Evolutionary conservation across 2,113 vertebrate species (phyloP).

Genomic region (Clarias gariepinus): DNA sequence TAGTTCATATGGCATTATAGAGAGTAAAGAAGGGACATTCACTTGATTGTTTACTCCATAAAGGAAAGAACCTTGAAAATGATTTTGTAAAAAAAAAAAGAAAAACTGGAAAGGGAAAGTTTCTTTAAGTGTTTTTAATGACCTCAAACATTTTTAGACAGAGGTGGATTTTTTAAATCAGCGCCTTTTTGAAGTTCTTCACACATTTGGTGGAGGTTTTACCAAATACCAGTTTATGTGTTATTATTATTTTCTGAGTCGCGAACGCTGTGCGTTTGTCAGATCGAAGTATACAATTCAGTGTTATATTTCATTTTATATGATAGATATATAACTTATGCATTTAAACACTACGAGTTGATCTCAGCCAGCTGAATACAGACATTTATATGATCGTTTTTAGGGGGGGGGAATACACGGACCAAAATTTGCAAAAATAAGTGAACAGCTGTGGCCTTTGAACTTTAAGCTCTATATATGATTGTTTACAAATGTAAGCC

Average conservation of each 20-base stretch:
- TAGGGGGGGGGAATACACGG: constrained; percentile 70
- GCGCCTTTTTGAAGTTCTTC: constrained; percentile 61
- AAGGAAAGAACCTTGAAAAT: constrained; percentile 56
- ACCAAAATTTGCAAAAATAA: constrained; percentile 51
- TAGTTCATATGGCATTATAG: constrained; percentile 65
- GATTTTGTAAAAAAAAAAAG: constrained; percentile 52
- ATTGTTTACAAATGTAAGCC: constrained; percentile 87
- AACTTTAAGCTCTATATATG: constrained; percentile 84
- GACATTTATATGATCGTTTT: constrained; percentile 58
- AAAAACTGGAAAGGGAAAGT: constrained; percentile 82
- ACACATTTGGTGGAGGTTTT: constrained; percentile 63
- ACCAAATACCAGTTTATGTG: constrained; percentile 61
- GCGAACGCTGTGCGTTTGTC: constrained; percentile 94
- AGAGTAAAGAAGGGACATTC: constrained; percentile 54
- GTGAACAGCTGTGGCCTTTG: constrained; percentile 78
- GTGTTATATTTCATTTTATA: constrained; percentile 85
- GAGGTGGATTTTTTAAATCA: constrained; percentile 59
- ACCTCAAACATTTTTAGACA: constrained; percentile 68
- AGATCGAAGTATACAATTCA: constrained; percentile 85
- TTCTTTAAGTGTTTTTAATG: constrained; percentile 71
- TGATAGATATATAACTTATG: constrained; percentile 95
- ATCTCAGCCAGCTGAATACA: constrained; percentile 90
- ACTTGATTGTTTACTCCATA: constrained; percentile 49
- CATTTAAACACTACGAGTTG: constrained; percentile 98
- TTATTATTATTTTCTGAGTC: constrained; percentile 73